phyloP scores from a whole-genome alignment of 1,140 invertebrate genomes.

The Meteorus sp. region DNA sequence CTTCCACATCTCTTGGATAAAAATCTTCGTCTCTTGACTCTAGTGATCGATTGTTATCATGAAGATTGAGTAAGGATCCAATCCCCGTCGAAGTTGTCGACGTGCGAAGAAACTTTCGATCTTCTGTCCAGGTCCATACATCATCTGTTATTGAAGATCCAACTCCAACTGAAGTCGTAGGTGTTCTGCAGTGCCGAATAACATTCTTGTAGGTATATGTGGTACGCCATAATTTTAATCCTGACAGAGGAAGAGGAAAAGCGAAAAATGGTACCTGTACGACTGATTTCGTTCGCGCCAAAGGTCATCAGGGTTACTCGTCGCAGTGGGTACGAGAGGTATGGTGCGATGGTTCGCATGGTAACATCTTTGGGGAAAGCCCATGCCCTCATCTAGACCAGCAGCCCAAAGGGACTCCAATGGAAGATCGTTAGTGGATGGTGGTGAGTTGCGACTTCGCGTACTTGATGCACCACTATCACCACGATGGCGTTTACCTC shows the following conservation, averaged over 20 bases:
- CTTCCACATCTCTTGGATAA: constrained; percentile 46
- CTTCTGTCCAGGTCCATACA: constrained; percentile 46
- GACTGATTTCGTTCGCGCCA: constrained; percentile 43
- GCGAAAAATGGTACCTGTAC: constrained; percentile 35
- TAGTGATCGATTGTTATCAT: constrained; percentile 45
- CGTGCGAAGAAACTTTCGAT: constrained; percentile 41
- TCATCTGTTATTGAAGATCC: constrained; percentile 44
- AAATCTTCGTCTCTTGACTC: constrained; percentile 44
- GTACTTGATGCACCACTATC: constrained; percentile 20
- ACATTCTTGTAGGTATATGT: too few species aligned
- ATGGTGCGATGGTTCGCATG: constrained; percentile 44
- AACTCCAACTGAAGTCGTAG: constrained; percentile 41
- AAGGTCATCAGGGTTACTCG: constrained; percentile 37
- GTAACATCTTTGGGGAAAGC: constrained; percentile 47
- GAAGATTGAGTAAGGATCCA: constrained; percentile 45
- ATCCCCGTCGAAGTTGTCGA: constrained; percentile 47
- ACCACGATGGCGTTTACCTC: constrained; percentile 37
- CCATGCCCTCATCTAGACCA: constrained; percentile 51
- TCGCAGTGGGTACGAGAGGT: constrained; percentile 25
- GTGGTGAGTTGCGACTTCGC: constrained; percentile 27
- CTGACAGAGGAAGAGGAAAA: constrained; percentile 2
- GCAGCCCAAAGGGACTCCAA: constrained; percentile 51
- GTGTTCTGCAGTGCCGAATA: constrained; percentile 42
- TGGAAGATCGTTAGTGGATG: constrained; percentile 41
- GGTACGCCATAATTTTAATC: too few species aligned